Evolutionary conservation across 2,113 vertebrate species (phyloP).

Genomic region (Crotophaga sulcirostris): DNA sequence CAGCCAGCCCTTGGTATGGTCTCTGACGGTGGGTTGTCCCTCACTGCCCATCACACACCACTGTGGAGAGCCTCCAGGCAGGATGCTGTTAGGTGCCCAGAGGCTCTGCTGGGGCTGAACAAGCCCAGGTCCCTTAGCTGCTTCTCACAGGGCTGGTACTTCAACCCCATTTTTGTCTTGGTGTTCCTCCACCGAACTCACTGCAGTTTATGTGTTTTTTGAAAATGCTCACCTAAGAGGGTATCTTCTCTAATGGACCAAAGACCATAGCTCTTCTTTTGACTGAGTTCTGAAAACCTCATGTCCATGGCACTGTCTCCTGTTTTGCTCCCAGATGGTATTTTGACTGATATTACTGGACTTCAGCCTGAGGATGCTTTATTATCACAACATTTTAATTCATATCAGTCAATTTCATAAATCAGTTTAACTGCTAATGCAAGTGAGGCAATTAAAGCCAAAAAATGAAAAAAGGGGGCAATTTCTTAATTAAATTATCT

Average conservation of each 20-base stretch:
- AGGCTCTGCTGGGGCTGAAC: neutral
- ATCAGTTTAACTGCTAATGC: neutral
- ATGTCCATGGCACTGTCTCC: neutral
- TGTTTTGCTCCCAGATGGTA: neutral
- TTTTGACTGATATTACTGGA: neutral
- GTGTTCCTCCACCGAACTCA: neutral
- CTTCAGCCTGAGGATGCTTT: neutral
- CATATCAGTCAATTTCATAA: neutral
- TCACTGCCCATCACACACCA: too few relatives aligned
- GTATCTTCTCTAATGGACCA: neutral
- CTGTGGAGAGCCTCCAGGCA: neutral
- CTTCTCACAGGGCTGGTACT: neutral
- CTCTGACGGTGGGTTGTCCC: neutral
- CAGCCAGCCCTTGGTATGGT: neutral
- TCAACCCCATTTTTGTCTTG: neutral
- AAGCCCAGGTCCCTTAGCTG: neutral
- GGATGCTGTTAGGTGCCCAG: too few relatives aligned
- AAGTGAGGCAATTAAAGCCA: neutral
- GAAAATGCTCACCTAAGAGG: neutral
- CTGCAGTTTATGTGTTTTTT: neutral
- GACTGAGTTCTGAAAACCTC: neutral
- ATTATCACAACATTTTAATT: neutral
- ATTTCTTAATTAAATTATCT: neutral
- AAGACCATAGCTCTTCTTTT: neutral
- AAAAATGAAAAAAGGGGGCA: neutral